Conservation (phyloP, 2,113 vertebrate genomes). For the Cephalopterus ornatus region DNA sequence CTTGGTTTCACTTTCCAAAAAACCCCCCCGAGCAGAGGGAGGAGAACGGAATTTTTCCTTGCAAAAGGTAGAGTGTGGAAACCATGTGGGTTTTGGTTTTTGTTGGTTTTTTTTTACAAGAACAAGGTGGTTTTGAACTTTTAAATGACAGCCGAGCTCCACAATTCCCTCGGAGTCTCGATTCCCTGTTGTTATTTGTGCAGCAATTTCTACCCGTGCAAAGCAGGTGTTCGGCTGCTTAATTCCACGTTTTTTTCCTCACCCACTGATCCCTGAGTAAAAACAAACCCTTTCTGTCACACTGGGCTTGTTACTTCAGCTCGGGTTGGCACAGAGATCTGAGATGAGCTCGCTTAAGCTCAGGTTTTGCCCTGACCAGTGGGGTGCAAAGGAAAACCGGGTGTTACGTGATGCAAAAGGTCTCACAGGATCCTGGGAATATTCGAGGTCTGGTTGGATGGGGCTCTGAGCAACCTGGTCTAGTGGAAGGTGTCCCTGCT, state of each 20-base stretch:
- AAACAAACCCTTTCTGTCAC: neutral
- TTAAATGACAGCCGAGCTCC: neutral
- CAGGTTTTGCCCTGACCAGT: neutral
- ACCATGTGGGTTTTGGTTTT: neutral
- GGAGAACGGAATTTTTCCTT: neutral
- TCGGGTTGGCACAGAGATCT: neutral
- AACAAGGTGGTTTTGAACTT: neutral
- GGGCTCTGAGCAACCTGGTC: neutral
- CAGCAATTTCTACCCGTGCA: neutral
- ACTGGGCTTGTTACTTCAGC: neutral
- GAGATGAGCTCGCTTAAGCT: neutral
- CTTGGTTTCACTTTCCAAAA: neutral
- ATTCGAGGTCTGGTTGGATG: neutral
- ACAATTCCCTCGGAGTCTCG: rapidly evolving
- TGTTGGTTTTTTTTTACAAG: neutral
- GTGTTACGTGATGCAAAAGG: neutral
- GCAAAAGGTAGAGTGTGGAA: neutral
- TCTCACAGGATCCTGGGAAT: neutral
- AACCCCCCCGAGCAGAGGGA: neutral
- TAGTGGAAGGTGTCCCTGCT: neutral
- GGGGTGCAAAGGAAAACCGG: neutral
- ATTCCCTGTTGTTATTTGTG: neutral
- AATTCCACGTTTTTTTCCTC: neutral
- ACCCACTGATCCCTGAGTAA: neutral
- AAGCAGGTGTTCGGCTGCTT: neutral